A percentile compares a stretch with the other conserved stretches of the same genome.
These are phyloP conservation scores for Mustela nigripes DNA, from an alignment of 2,113 vertebrate genomes.

Conservation along the genomic window DNA sequence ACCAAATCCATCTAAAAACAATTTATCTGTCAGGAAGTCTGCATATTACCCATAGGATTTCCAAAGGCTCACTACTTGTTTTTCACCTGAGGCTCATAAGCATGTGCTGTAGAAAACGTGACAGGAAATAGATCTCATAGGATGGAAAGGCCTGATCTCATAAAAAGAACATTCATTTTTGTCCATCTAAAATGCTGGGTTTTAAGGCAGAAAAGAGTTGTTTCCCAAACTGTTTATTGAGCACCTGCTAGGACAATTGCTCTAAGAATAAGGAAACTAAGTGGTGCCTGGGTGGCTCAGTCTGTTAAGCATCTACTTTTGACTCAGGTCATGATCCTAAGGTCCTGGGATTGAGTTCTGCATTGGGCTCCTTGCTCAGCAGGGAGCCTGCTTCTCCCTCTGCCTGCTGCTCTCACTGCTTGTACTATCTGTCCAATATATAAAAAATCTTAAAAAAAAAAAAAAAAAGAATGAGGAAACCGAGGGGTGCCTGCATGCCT, in stretches of 20 bases:
- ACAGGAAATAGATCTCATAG: slow-evolving; percentile 38
- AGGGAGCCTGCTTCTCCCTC: not conserved
- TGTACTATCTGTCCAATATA: too few species aligned
- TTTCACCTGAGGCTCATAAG: slow-evolving; percentile 63
- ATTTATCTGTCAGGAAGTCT: slow-evolving; percentile 62
- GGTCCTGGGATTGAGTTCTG: not conserved
- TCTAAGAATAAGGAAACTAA: not conserved
- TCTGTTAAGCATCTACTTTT: not conserved
- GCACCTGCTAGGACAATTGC: not conserved
- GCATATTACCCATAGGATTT: slow-evolving; percentile 53
- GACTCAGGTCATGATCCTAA: not conserved
- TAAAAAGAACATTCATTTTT: slow-evolving; percentile 45
- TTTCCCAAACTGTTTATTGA: not conserved
- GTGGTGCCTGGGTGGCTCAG: not conserved
- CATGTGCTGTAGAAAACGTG: slow-evolving; percentile 35
- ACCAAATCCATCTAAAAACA: slow-evolving; percentile 66
- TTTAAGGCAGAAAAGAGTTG: not conserved
- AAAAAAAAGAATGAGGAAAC: not conserved
- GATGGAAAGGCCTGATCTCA: not conserved
- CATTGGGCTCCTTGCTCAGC: not conserved
- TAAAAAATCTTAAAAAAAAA: too few species aligned
- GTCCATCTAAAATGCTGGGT: not conserved
- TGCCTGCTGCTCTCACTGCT: not conserved
- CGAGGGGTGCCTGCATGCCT: not conserved
- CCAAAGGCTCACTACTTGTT: slow-evolving; percentile 67